phyloP scores from a whole-genome alignment of 2,888 invertebrate species.

The Agrotis segetum region DNA sequence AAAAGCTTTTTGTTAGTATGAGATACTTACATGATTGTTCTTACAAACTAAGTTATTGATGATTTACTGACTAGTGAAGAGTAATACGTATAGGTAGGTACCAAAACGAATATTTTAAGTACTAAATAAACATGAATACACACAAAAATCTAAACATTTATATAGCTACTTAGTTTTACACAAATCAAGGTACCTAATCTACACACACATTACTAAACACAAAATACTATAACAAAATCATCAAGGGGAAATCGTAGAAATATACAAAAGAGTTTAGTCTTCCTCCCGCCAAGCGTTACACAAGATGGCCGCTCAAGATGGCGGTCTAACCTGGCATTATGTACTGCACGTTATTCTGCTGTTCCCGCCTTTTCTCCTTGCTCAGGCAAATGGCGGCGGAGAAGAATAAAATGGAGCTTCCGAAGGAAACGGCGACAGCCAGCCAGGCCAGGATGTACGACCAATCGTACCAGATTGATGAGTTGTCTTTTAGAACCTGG shows the following conservation, averaged over 20 bases:
- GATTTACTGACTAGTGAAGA: slow-evolving; percentile 51
- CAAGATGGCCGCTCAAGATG: slow-evolving; percentile 78
- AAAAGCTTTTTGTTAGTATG: slow-evolving; percentile 90
- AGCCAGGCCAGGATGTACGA: slow-evolving; percentile 96
- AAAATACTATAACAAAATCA: slow-evolving; percentile 32
- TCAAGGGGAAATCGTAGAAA: slow-evolving; percentile 58
- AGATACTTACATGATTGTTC: slow-evolving; percentile 77
- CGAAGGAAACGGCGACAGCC: slow-evolving; percentile 94
- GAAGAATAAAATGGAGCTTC: slow-evolving; percentile 95
- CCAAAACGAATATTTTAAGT: slow-evolving; percentile 17
- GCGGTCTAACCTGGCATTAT: slow-evolving; percentile 95
- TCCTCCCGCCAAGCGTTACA: slow-evolving; percentile 85
- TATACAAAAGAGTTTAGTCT: slow-evolving; percentile 72
- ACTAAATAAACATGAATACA: slow-evolving; percentile 8
- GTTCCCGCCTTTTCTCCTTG: slow-evolving; percentile 94
- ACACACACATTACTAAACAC: slow-evolving; percentile 51
- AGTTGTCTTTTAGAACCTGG: slow-evolving; percentile 94
- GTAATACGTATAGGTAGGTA: slow-evolving; percentile 49
- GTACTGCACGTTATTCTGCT: slow-evolving; percentile 95
- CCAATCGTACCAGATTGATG: slow-evolving; percentile 95
- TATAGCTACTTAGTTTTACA: background rate
- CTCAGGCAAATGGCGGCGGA: slow-evolving; percentile 95
- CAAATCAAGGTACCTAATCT: slow-evolving; percentile 34
- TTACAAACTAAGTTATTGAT: slow-evolving; percentile 71
- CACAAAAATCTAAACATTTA: slow-evolving; percentile 5